phyloP scores from a whole-genome alignment of 2,888 invertebrate species.

The Ormyrus nitidulus region DNA sequence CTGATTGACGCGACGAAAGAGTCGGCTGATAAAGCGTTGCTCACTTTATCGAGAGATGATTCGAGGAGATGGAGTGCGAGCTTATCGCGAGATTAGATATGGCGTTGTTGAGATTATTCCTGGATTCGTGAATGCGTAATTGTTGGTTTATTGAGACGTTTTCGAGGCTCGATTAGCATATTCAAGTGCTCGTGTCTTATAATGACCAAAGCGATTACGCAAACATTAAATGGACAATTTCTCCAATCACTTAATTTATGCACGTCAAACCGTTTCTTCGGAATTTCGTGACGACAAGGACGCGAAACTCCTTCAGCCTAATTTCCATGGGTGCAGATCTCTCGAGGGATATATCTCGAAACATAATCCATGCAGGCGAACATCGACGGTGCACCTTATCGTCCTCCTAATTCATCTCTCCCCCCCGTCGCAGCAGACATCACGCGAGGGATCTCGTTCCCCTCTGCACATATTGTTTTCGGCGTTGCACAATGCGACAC shows the following conservation, averaged over 20 bases:
- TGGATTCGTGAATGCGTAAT: not conserved
- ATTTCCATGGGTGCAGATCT: too few species aligned
- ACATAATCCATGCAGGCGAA: not conserved
- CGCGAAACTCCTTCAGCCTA: too few species aligned
- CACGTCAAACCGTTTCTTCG: too few species aligned
- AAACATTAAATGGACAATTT: too few species aligned
- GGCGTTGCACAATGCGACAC: not conserved
- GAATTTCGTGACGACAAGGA: too few species aligned
- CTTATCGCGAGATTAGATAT: not conserved
- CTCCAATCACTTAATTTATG: too few species aligned
- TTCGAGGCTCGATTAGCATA: not conserved
- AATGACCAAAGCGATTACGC: too few species aligned
- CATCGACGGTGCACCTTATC: not conserved
- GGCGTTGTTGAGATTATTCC: not conserved
- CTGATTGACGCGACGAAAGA: conserved; percentile 7
- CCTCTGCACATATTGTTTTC: conserved; percentile 1
- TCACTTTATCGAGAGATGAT: not conserved
- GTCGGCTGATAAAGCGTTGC: not conserved
- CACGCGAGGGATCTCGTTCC: too few species aligned
- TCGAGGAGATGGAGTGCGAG: not conserved
- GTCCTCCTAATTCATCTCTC: conserved; percentile 26
- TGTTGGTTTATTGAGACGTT: not conserved
- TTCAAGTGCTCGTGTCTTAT: too few species aligned
- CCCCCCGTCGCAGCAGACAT: too few species aligned
- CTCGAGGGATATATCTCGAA: too few species aligned